Percentiles rank a stretch among this genome's conserved stretches.
phyloP scores from a whole-genome alignment of 1,140 invertebrate genomes.

The Anthonomus grandis region DNA sequence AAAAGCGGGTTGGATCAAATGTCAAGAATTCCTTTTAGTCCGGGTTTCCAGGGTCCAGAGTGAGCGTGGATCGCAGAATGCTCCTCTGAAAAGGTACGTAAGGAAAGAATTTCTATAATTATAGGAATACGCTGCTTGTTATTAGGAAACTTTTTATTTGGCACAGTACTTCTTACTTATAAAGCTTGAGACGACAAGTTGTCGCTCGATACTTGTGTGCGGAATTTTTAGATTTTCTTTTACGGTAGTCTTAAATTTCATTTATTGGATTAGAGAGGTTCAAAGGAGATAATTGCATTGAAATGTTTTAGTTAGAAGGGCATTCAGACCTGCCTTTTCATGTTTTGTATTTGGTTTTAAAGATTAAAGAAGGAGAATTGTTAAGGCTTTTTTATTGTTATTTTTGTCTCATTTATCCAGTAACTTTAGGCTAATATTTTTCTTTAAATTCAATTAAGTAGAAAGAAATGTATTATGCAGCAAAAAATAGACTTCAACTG shows the following conservation, averaged over 20 bases:
- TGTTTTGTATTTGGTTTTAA: too few species aligned
- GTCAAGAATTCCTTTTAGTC: constrained; percentile 6
- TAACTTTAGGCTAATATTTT: too few species aligned
- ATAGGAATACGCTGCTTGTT: not conserved
- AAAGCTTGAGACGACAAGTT: not conserved
- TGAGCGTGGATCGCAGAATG: constrained; percentile 24
- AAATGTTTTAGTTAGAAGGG: too few species aligned
- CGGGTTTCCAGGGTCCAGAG: constrained; percentile 4
- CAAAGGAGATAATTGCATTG: too few species aligned
- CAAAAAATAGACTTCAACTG: too few species aligned
- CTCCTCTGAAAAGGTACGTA: constrained; percentile 35
- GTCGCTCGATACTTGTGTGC: not conserved
- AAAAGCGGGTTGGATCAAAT: not conserved
- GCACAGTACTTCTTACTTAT: not conserved
- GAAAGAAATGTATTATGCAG: too few species aligned
- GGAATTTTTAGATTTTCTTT: not conserved
- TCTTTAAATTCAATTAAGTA: too few species aligned
- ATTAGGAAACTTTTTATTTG: not conserved
- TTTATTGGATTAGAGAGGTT: not conserved
- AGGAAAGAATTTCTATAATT: not conserved
- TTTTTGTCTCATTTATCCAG: too few species aligned
- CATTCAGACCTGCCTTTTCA: too few species aligned
- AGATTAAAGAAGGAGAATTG: too few species aligned
- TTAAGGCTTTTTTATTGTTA: too few species aligned
- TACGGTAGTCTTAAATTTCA: not conserved